Base-by-base conservation (phyloP, 2,888 invertebrate species). In the Gibbula magus region DNA sequence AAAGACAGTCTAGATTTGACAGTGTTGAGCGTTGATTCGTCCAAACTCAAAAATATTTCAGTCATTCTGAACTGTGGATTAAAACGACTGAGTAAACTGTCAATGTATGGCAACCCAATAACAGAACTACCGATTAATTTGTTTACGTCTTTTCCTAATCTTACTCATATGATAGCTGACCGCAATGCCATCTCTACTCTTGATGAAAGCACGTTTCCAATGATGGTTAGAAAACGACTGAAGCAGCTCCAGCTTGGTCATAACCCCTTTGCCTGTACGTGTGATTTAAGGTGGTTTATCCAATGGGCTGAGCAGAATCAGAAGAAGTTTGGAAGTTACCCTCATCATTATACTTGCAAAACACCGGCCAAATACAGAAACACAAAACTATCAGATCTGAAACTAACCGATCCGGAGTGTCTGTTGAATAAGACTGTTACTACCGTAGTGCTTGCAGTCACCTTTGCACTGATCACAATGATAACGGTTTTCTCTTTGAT, bases 181-280 rank as follows among this genome's bases (percentile, higher is more conserved):
- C 16, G 29, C 7, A 75, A 75, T 16, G 16, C 16, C 18, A 25
- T 75, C 13, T 5, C 75, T n/a, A 20, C 1, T 0, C 20, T 53
- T 22, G 39, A 32, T 20, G 32, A 20, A 18, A 7, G 20, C 7
- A 61, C 66, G 22, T 66, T 77, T 54, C 61, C 77, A 8, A 2
- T 5, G 1, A 22, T 7, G 3, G 25, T 18, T 2, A 51, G 20
- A 52, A 20, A 52, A 2, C 52, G 16, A 5, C 22, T 75, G 3
- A 4, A 7, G 51, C 5, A 1, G 13, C 18, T 75, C 13, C 22
- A 10, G 4, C 32, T 75, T 8, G 18, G 13, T 13, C 10, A 52
- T 7, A 75, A 75, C 52, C 75, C 75, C 13, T 75, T 75, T 32
- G 45, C n/a, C 8, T 75, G 75, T 22, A 75, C 52, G 4, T 75